phyloP scores from a whole-genome alignment of 1,140 invertebrate species.

The Pseudoatta argentina region DNA sequence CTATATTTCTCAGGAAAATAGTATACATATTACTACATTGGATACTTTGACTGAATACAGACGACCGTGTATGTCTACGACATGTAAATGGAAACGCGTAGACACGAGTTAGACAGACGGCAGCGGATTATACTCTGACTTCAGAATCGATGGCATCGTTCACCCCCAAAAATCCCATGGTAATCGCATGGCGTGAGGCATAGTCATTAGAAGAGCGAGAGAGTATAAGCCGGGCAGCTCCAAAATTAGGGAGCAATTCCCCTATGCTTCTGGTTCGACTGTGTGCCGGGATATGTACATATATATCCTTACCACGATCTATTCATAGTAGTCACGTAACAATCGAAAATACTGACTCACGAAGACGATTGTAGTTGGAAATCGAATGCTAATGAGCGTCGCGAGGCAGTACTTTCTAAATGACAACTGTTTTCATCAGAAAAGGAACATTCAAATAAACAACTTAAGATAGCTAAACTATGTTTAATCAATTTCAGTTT shows the following conservation, averaged over 20 bases:
- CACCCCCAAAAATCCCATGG: constrained; percentile 75
- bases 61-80: not conserved
- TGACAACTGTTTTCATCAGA: too few relatives aligned
- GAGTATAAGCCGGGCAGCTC: constrained; percentile 69
- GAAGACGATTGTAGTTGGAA: constrained; percentile 18
- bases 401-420: constrained; percentile 30
- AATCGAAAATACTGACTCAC: constrained; percentile 43
- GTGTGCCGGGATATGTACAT: constrained; percentile 54
- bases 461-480: not conserved
- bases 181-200: constrained; percentile 78
- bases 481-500: not conserved
- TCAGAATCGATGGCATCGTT: constrained; percentile 76
- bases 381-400: constrained; percentile 64
- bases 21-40: too few relatives aligned
- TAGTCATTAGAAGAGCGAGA: constrained; percentile 76
- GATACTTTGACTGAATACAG: not conserved
- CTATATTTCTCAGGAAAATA: too few relatives aligned
- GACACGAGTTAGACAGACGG: constrained; percentile 9
- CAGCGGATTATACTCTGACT: constrained; percentile 28
- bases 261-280: constrained; percentile 73
- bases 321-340: constrained; percentile 25
- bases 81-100: constrained; percentile 28
- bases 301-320: constrained; percentile 39
- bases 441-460: not conserved
- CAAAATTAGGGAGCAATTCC: constrained; percentile 82